Evolutionary conservation across 2,797 vertebrate species (phyloP).

Genomic region (Oreochromis mossambicus): DNA sequence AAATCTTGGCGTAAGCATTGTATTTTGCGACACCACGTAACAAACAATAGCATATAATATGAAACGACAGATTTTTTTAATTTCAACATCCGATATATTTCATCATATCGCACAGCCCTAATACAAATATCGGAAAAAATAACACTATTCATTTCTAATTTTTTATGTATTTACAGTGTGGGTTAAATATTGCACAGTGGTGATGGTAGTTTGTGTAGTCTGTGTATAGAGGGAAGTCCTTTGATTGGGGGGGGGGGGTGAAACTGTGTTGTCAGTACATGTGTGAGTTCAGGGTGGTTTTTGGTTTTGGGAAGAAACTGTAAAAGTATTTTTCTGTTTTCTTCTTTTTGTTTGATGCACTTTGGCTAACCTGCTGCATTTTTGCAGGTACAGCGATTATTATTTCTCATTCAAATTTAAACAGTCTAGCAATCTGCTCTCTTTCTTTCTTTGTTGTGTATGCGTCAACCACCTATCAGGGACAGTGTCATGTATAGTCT

Average conservation of each 20-base stretch:
- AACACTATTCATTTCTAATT: background rate
- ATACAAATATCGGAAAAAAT: background rate
- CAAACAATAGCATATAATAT: background rate
- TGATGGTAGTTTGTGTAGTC: too few species aligned
- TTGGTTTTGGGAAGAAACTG: too few species aligned
- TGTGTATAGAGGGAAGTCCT: too few species aligned
- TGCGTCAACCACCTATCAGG: background rate
- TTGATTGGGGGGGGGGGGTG: too few species aligned
- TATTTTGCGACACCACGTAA: background rate
- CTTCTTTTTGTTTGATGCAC: too few species aligned
- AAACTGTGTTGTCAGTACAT: too few species aligned
- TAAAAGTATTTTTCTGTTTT: too few species aligned
- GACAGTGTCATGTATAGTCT: background rate
- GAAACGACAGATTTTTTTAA: background rate
- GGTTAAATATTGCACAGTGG: background rate
- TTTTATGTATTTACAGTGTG: background rate
- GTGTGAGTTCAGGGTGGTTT: too few species aligned
- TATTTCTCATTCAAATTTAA: background rate
- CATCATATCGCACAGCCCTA: background rate
- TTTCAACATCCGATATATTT: background rate
- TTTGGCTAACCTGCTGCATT: background rate
- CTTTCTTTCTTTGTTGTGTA: background rate
- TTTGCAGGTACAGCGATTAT: background rate
- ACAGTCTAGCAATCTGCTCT: background rate
- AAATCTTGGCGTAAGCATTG: background rate